Evolutionary conservation across 2,888 invertebrate genomes (phyloP).

Genomic region (Trachelus stipa): DNA sequence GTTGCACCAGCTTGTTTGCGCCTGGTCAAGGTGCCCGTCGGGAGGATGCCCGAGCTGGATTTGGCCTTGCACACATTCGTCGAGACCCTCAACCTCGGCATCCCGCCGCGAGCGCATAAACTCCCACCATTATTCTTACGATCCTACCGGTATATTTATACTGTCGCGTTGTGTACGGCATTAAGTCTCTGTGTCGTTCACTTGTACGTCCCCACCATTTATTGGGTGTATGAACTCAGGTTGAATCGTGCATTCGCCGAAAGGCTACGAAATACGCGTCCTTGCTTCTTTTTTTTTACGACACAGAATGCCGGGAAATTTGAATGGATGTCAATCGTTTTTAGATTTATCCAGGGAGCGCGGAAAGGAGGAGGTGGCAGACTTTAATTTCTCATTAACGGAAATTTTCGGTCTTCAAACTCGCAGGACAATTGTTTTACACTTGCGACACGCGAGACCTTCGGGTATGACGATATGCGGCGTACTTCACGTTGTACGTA

Average conservation of each 20-base stretch:
- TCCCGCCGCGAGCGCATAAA: background rate
- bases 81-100: background rate
- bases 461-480: background rate
- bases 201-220: background rate
- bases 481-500: background rate
- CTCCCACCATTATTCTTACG: background rate
- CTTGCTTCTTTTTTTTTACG: background rate
- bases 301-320: background rate
- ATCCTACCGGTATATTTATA: background rate
- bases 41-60: constrained; percentile 19
- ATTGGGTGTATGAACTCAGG: background rate
- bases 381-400: background rate
- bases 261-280: background rate
- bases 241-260: background rate
- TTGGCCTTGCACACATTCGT: constrained; percentile 28
- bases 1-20: constrained; percentile 48
- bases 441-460: background rate
- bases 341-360: background rate
- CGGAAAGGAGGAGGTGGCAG: no score
- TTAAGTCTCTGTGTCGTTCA: no score
- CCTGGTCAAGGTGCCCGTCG: constrained; percentile 55
- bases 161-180: background rate
- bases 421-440: background rate
- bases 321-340: background rate
- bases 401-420: background rate